Base-by-base conservation (phyloP, 37 sponge, comb jelly and placozoan genomes). In the Eunapius fragilis region DNA sequence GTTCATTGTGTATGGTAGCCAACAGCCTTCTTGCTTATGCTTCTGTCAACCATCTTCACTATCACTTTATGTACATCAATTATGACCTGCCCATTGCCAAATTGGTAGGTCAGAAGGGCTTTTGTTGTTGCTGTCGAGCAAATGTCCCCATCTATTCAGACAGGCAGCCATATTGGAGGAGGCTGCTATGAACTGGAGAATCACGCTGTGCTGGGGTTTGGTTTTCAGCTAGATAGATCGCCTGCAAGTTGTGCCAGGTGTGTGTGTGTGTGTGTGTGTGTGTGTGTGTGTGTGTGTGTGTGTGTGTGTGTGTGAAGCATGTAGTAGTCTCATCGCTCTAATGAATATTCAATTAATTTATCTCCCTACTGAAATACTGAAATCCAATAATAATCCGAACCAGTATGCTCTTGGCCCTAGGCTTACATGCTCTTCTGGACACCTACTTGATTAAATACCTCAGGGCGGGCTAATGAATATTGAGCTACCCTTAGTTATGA, bases 11-110 rank as follows among this genome's bases (percentile, higher is more conserved):
- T 41, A 75, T 95, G 69, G 88, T 92, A 17, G 87, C 85, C 47
- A 95, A 95, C 85, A 95, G 93, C 45, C 73, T 92, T 24, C 84
- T 89, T 85, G 93, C 90, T 34, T 86, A 88, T 92, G 95, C 95
- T 14, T 91, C 92, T 68, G 95, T 95, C 78, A 95, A 95, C 69
- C 95, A 95, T 71, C 85, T 95, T 6, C 95, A 95, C 82, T 95
- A 85, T 67, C 95, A 95, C 74, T 88, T 86, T 30, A 45, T 92
- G 49, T 84, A 87, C 67, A 27, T 89, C 14, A 50, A 67, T 5
- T 72, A 92, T 31, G 82, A 85, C 31, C 35, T 83, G 25, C 76
- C 87, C 7, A 82, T 85, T 25, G 70, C 77, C 68, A 86, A 24
- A 73, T 47, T 89, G 81, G 95, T 95, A 30, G 25, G 47, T 25